Evolutionary conservation across 2,113 vertebrate species (phyloP).

Genomic region (Mirounga angustirostris): DNA sequence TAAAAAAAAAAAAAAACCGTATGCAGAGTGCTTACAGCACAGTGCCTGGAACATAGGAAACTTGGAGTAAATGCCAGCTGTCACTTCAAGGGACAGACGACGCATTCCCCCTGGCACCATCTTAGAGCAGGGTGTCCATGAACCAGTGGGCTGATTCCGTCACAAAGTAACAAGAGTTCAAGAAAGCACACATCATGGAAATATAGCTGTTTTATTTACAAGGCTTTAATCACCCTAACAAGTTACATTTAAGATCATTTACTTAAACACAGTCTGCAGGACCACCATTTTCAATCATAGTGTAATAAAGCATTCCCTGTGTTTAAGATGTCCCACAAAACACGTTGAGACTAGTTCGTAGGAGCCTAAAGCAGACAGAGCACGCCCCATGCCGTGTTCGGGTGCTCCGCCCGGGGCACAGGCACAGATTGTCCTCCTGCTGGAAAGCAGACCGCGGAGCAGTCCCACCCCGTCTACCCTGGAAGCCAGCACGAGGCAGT

Average conservation of each 20-base stretch:
- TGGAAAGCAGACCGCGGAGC: background rate
- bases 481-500: slow-evolving; percentile 9
- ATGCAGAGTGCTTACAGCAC: background rate
- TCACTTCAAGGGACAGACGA: background rate
- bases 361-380: slow-evolving; percentile 81
- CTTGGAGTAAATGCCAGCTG: background rate
- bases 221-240: slow-evolving; percentile 83
- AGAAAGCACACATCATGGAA: slow-evolving; percentile 50
- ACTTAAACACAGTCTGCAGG: slow-evolving; percentile 86
- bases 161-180: background rate
- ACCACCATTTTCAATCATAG: slow-evolving; percentile 81
- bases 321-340: slow-evolving; percentile 82
- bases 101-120: fast-evolving
- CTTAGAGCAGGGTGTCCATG: background rate
- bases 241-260: slow-evolving; percentile 86
- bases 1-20: background rate
- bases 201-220: slow-evolving; percentile 85
- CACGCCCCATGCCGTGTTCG: slow-evolving; percentile 62
- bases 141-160: background rate
- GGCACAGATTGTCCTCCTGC: slow-evolving; percentile 6
- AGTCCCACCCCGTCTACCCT: slow-evolving; percentile 62
- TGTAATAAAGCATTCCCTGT: slow-evolving; percentile 86
- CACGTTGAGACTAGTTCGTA: slow-evolving; percentile 81
- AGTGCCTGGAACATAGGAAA: background rate
- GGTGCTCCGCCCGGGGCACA: slow-evolving; percentile 61